These are phyloP conservation scores for Lepetodrilus schrolli DNA, from an alignment of 2,888 invertebrate species.

Conservation along the genomic window DNA sequence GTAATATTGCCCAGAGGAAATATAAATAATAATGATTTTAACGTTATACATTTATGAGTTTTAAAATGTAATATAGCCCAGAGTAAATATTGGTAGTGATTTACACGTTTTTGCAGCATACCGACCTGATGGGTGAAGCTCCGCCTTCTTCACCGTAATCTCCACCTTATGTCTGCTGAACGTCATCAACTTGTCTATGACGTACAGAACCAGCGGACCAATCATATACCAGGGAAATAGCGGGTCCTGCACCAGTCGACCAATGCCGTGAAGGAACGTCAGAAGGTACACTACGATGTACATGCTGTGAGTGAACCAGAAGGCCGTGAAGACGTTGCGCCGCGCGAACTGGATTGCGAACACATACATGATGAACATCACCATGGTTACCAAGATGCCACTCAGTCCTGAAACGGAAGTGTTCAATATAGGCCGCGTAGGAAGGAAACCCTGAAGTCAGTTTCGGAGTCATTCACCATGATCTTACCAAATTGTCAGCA, in stretches of 20 bases:
- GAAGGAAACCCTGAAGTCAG: no score
- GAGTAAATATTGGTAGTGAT: no score
- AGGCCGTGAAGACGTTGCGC: conserved; percentile 78
- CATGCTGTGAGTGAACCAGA: conserved; percentile 80
- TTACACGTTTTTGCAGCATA: no score
- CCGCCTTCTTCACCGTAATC: conserved; percentile 78
- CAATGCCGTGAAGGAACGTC: conserved; percentile 79
- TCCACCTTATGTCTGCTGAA: conserved; percentile 79
- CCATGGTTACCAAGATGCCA: conserved; percentile 77
- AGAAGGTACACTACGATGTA: conserved; percentile 79
- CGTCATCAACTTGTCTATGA: conserved; percentile 79
- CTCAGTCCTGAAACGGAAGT: conserved; percentile 78
- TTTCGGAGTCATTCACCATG: no score
- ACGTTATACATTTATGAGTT: no score
- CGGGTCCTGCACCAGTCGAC: conserved; percentile 78
- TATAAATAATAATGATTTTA: no score
- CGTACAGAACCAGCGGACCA: conserved; percentile 79
- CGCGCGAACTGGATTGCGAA: conserved; percentile 79
- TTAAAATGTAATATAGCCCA: no score
- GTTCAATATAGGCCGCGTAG: no score
- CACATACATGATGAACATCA: conserved; percentile 78
- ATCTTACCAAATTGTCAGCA: no score
- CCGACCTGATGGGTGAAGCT: conserved; percentile 80
- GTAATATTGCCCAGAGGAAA: no score
- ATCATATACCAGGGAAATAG: conserved; percentile 79